Evolutionary conservation across 2,113 vertebrate species (phyloP).

Genomic region (Coryphaenoides rupestris): DNA sequence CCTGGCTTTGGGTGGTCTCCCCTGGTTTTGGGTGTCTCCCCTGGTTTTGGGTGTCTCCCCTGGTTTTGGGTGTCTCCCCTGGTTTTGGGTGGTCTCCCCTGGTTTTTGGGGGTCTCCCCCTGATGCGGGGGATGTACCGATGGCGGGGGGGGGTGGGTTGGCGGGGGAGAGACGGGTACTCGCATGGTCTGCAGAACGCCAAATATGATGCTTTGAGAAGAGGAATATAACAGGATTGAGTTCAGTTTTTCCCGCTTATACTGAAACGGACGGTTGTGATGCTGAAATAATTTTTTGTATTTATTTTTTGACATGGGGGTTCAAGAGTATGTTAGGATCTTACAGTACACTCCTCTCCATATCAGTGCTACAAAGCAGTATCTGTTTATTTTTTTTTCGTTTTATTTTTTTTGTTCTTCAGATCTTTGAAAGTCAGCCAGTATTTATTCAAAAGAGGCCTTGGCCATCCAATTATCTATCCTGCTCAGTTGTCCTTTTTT

Average conservation of each 20-base stretch:
- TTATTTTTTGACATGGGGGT: conserved; percentile 65
- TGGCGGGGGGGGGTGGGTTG: conserved; percentile 30
- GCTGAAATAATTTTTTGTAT: conserved; percentile 53
- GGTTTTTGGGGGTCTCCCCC: conserved; percentile 30
- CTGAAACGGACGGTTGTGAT: conserved; percentile 51
- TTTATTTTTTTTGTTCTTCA: conserved; percentile 44
- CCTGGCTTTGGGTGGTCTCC: conserved; percentile 45
- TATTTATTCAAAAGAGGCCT: conserved; percentile 76
- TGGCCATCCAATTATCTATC: conserved; percentile 51
- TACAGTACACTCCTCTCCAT: conserved; percentile 69
- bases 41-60: conserved; percentile 36
- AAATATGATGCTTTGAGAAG: conserved; percentile 53
- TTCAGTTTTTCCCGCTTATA: conserved; percentile 45
- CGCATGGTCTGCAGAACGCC: conserved; percentile 39
- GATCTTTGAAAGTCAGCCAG: conserved; percentile 63
- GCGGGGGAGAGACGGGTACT: too few relatives aligned
- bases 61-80: conserved; percentile 43
- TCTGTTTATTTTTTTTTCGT: conserved; percentile 46
- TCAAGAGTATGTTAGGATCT: conserved; percentile 47
- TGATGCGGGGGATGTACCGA: neutral
- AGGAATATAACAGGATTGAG: conserved; percentile 34
- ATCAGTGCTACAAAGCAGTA: conserved; percentile 50
- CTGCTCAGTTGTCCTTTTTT: conserved; percentile 45
- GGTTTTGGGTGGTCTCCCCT: conserved; percentile 41
- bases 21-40: conserved; percentile 36